phyloP scores from a whole-genome alignment of 1,140 invertebrate species.

The Oppia nitens region DNA sequence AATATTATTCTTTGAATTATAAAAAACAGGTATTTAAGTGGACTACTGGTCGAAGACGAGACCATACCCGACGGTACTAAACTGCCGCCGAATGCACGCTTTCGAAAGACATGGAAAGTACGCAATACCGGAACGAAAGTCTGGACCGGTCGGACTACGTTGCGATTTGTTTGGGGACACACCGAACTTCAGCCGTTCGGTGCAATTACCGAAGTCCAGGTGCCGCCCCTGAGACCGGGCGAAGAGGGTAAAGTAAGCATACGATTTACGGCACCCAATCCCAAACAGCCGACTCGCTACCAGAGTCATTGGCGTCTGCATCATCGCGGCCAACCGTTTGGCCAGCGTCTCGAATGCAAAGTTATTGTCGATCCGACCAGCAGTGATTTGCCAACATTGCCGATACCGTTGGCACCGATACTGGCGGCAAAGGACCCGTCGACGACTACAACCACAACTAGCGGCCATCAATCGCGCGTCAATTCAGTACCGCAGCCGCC shows the following conservation, averaged over 20 bases:
- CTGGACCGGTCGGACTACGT: slow-evolving; percentile 24
- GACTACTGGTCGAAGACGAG: slow-evolving; percentile 26
- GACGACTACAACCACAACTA: background rate
- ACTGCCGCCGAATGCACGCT: slow-evolving; percentile 24
- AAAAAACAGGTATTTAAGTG: slow-evolving; percentile 20
- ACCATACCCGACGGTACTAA: slow-evolving; percentile 26
- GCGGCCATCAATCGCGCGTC: background rate
- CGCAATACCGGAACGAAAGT: slow-evolving; percentile 26
- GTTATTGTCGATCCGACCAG: slow-evolving; percentile 13
- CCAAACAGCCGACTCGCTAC: slow-evolving; percentile 23
- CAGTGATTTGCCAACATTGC: background rate
- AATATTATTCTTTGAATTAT: too few species aligned
- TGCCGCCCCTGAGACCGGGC: slow-evolving; percentile 22
- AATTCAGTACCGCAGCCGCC: too few species aligned
- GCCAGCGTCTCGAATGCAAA: slow-evolving; percentile 19
- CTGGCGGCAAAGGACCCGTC: too few species aligned
- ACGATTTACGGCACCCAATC: slow-evolving; percentile 23
- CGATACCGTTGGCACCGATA: too few species aligned
- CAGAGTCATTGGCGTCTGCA: slow-evolving; percentile 29
- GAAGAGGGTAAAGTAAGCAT: slow-evolving; percentile 26
- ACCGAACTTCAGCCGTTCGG: background rate
- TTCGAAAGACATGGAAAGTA: slow-evolving; percentile 29
- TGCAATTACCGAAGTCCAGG: slow-evolving; percentile 7
- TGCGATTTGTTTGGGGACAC: background rate
- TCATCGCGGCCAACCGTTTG: slow-evolving; percentile 26